phyloP scores from a whole-genome alignment of 2,888 invertebrate species.

The Oasisia sp. region DNA sequence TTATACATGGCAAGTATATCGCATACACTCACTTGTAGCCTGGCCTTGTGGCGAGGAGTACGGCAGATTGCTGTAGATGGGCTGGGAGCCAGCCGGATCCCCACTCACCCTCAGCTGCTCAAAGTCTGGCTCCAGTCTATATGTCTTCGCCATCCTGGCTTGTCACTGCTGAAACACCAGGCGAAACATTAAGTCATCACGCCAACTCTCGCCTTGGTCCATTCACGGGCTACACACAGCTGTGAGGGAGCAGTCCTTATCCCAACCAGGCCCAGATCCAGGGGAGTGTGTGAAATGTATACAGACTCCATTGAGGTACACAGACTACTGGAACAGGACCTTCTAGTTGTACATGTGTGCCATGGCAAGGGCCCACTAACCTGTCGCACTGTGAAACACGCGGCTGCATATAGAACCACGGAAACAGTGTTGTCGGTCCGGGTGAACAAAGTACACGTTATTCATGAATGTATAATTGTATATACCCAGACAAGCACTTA shows the following conservation, averaged over 20 bases:
- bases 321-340: neutral
- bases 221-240: neutral
- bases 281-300: no score
- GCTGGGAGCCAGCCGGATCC: neutral
- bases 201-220: neutral
- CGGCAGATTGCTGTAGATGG: neutral
- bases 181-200: neutral
- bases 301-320: neutral
- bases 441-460: neutral
- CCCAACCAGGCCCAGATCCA: neutral
- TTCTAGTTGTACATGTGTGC: neutral
- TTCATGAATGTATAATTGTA: no score
- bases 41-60: neutral
- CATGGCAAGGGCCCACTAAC: neutral
- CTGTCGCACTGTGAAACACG: neutral
- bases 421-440: neutral
- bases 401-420: neutral
- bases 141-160: neutral
- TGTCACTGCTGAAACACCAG: neutral
- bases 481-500: neutral
- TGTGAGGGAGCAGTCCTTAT: neutral
- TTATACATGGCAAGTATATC: neutral
- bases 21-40: neutral
- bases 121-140: slow-evolving; percentile 3
- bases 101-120: neutral